phyloP scores from a whole-genome alignment of 1,140 invertebrate species.

The Geopemphigus sp. region DNA sequence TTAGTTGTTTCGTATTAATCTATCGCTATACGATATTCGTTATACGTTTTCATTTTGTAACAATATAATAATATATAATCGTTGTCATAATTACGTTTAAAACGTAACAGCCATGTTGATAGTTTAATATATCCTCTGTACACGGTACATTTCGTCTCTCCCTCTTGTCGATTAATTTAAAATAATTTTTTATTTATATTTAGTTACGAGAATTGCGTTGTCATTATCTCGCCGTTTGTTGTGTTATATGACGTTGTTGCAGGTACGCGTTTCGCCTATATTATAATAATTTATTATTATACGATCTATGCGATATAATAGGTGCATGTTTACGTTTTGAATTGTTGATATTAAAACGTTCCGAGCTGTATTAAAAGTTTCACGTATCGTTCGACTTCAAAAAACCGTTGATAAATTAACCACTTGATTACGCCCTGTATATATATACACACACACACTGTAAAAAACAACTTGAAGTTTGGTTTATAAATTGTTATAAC shows the following conservation, averaged over 20 bases:
- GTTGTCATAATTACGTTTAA: too few relatives aligned
- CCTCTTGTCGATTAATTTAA: neutral
- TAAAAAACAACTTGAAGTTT: constrained; percentile 14
- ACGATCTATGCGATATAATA: too few relatives aligned
- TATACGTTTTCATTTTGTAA: too few relatives aligned
- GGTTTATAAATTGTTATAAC: neutral
- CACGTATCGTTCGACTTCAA: neutral
- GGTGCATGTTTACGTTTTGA: neutral
- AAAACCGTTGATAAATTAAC: constrained; percentile 23
- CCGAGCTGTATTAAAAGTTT: neutral
- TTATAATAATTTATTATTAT: neutral
- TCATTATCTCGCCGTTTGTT: neutral
- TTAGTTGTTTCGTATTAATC: too few relatives aligned
- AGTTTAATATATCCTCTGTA: too few relatives aligned
- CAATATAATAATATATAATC: too few relatives aligned
- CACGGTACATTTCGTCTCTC: neutral
- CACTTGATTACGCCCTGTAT: neutral
- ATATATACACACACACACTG: neutral
- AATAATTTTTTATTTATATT: neutral
- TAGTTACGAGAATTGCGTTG: too few relatives aligned
- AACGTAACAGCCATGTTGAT: too few relatives aligned
- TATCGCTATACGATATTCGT: too few relatives aligned
- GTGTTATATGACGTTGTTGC: neutral
- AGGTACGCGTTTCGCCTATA: neutral
- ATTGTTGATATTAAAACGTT: too few relatives aligned